Percentiles rank a stretch among this genome's conserved stretches.
Evolutionary conservation across 23 tunicate genomes (phyloP).

Genomic region (Clavelina lepadiformis): DNA sequence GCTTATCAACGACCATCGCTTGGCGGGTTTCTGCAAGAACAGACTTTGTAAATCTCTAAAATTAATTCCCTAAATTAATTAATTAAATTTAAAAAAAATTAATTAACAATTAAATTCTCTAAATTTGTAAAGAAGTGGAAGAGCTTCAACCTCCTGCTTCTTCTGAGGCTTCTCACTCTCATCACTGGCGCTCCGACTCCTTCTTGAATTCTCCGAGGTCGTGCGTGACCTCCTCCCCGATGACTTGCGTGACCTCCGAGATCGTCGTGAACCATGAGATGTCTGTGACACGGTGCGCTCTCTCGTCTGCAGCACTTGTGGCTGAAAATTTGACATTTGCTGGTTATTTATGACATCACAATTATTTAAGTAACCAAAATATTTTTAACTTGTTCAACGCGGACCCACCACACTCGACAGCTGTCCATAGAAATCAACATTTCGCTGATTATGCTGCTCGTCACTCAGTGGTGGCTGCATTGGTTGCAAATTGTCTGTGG

Average conservation of each 20-base stretch:
- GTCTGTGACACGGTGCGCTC: conserved; percentile 72
- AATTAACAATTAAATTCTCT: no score
- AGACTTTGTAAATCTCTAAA: no score
- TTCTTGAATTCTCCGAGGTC: conserved; percentile 56
- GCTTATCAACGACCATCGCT: not conserved
- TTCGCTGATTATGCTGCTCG: not conserved
- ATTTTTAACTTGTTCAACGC: no score
- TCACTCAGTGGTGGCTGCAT: not conserved
- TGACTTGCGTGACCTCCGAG: conserved; percentile 21
- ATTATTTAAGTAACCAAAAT: not conserved
- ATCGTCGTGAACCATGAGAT: conserved; percentile 56
- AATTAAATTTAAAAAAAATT: no score
- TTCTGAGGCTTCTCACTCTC: conserved; percentile 34
- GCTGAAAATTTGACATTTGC: not conserved
- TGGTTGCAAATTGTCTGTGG: not conserved
- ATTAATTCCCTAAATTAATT: no score
- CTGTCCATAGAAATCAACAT: conserved; percentile 30
- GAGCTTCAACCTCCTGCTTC: not conserved
- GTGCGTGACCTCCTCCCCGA: conserved; percentile 62
- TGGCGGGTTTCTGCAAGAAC: no score
- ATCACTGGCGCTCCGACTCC: conserved; percentile 62
- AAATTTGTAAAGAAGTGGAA: not conserved
- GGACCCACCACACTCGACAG: conserved; percentile 14
- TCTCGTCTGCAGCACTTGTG: conserved; percentile 5
- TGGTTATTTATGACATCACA: not conserved